Evolutionary conservation across 1,140 invertebrate species (phyloP).

Genomic region (Calycopis cecrops): DNA sequence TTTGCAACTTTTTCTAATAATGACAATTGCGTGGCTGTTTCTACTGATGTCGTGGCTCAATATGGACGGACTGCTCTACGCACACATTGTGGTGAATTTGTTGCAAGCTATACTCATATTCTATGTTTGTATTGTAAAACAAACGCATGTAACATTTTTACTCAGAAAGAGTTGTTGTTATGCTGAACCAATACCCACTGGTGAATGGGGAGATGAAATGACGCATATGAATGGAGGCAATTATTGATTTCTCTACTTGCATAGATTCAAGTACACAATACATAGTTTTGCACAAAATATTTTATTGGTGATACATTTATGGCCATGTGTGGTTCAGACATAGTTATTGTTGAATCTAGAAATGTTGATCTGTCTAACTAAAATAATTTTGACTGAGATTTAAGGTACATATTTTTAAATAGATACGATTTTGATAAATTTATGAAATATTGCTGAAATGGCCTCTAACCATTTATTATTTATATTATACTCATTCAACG

Average conservation of each 20-base stretch:
- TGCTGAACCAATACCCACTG: constrained; percentile 78
- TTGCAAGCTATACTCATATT: constrained; percentile 83
- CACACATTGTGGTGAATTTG: constrained; percentile 83
- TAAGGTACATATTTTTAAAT: constrained; percentile 17
- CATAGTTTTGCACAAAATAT: constrained; percentile 12
- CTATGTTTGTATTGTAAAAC: constrained; percentile 84
- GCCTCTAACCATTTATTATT: too few relatives aligned
- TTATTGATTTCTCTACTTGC: constrained; percentile 42
- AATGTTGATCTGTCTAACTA: too few relatives aligned
- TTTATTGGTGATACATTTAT: too few relatives aligned
- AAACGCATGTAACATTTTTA: constrained; percentile 85
- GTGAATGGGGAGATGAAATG: constrained; percentile 92
- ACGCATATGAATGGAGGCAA: constrained; percentile 86
- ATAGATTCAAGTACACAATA: not conserved
- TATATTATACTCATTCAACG: too few relatives aligned
- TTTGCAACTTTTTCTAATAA: constrained; percentile 81
- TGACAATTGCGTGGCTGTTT: constrained; percentile 84
- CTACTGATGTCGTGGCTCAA: constrained; percentile 83
- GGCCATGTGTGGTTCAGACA: too few relatives aligned
- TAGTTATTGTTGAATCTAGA: too few relatives aligned
- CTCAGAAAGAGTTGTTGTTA: constrained; percentile 86
- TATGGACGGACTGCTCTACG: constrained; percentile 82
- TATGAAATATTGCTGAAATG: not conserved
- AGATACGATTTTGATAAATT: too few relatives aligned
- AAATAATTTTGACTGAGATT: too few relatives aligned